phyloP scores from a whole-genome alignment of 2,797 vertebrate genomes.

The Pogoniulus pusillus region DNA sequence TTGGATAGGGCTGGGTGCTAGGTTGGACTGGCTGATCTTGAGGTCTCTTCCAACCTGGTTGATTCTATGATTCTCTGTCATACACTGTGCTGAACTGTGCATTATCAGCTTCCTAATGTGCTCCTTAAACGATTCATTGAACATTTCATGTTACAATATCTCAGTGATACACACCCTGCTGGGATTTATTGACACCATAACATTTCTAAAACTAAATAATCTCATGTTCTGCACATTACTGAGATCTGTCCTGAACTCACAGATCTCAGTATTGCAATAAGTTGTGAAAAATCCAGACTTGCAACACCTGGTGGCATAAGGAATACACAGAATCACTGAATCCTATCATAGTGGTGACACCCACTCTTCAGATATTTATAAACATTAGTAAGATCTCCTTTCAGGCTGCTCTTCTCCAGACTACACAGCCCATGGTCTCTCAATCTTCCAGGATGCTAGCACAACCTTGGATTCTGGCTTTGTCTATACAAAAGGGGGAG shows the following conservation, averaged over 20 bases:
- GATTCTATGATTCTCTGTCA: no score
- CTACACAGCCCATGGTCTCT: no score
- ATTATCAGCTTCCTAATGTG: conserved; percentile 1
- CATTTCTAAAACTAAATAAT: neutral
- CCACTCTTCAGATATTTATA: no score
- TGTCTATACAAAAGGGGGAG: no score
- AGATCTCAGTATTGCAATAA: neutral
- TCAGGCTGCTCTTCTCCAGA: no score
- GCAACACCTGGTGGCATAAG: neutral
- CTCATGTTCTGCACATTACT: neutral
- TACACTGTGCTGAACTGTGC: neutral
- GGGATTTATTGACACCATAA: neutral
- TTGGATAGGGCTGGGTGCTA: no score
- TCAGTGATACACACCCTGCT: neutral
- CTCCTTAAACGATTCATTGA: neutral
- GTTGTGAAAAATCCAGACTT: neutral
- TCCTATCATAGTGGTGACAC: no score
- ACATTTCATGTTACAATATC: neutral
- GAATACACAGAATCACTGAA: neutral
- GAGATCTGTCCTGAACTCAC: neutral
- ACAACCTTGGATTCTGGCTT: neutral
- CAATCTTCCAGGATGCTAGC: neutral
- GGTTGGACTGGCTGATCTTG: no score
- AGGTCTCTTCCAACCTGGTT: no score
- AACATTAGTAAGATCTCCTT: no score